Base-by-base conservation (phyloP, 1,140 invertebrate species). In the Drosophila jambulina region DNA sequence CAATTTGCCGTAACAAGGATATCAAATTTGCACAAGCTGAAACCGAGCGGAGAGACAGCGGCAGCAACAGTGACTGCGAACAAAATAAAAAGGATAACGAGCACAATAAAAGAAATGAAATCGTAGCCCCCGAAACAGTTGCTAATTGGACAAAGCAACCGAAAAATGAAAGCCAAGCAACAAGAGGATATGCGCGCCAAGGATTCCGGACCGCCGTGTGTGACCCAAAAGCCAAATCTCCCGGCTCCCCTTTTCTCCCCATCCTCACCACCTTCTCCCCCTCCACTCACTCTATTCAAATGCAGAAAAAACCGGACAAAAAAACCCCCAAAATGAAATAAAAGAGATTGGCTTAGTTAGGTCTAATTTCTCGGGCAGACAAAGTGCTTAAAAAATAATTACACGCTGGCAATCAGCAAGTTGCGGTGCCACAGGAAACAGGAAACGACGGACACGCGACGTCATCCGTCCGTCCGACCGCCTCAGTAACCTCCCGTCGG, bases 61-160 rank as follows among this genome's bases (percentile, higher is more conserved):
- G 12, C 49, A 21, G 64, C 38, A 42, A 29, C 53, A 69, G 57
- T 57, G 32, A 48, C 48, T 51, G 34, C 53, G 65, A 36, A 51
- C 59, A 72, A 81, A 84, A 90, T 81, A 90, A 90, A 90, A 90
- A 85, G 85, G 85, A 90, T 90, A 90, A 90, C 85, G 85, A 90
- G 86, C 82, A 90, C 86, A 90, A 90, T 90, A 90, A 90, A 91
- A 90, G 85, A 90, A 90, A 85, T 91, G 85, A 90, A 90, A 90
- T 82, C 85, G 86, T 90, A 90, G 70, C 82, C 86, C 85, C 75
- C 63, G 53, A 88, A 91, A 90, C 86, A 74, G 85, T 90, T 90
- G 88, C 85, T 90, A 90, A 90, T 90, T 90, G 85, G 85, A 90
- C 85, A 90, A 91, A 90, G 85, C 85, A 82, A 71, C 78, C 85